These are phyloP conservation scores for Halesus radiatus DNA, from an alignment of 1,140 invertebrate species.

Conservation along the genomic window DNA sequence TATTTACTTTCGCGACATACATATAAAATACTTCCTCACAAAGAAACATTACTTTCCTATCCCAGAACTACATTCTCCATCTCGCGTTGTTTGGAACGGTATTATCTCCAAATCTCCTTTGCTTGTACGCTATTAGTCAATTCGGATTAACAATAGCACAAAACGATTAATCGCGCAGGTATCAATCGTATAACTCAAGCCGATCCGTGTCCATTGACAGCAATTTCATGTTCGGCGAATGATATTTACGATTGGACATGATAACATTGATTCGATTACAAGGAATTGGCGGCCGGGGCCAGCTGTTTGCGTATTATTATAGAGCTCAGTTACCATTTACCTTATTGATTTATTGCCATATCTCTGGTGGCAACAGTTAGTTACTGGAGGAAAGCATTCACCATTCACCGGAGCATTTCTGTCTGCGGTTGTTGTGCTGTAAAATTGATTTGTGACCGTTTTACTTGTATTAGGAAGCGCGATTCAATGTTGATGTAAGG, in stretches of 20 bases:
- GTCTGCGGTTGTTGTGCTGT: not conserved
- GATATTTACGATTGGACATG: conserved; percentile 31
- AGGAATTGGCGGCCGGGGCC: conserved; percentile 17
- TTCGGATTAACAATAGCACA: not conserved
- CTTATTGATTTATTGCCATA: conserved; percentile 20
- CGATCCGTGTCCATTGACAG: conserved; percentile 22
- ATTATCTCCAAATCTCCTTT: no score
- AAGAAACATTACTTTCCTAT: no score
- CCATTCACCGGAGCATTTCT: not conserved
- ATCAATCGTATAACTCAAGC: conserved; percentile 15
- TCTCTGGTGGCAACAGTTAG: not conserved
- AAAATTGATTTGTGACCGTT: conserved; percentile 44
- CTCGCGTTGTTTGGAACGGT: no score
- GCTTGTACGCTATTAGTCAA: not conserved
- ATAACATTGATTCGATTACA: conserved; percentile 36
- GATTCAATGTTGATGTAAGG: not conserved
- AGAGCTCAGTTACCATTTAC: not conserved
- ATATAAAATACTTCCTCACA: no score
- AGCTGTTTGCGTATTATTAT: not conserved
- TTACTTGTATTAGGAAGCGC: conserved; percentile 10
- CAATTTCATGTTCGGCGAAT: conserved; percentile 11
- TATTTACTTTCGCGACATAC: no score
- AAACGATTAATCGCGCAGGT: not conserved
- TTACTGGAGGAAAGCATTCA: not conserved
- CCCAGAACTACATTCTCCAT: no score